Evolutionary conservation across 2,888 invertebrate species (phyloP), one percentile per base, ranked within the genome.

Genomic region (Oxyteleia sp.): DNA sequence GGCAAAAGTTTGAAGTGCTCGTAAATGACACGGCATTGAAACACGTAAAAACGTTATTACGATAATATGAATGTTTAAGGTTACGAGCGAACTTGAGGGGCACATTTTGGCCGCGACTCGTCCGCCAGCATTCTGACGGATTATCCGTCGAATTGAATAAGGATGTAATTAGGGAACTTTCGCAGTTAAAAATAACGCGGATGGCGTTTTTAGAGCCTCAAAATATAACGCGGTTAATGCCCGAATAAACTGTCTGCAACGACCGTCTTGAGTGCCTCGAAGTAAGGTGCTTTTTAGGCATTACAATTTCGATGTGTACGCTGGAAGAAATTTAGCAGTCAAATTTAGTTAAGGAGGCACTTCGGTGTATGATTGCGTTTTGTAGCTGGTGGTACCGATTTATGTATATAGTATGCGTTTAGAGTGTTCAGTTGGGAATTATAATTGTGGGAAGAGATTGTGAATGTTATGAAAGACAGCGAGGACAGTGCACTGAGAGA

Each of bases 11-110:
- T 41, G 16, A 26, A 61, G 41, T 51, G 47, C 68, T 45, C 69
- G 43, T 57, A 69, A 69, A 47, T 35, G 57, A 57, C 53, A 18
- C 47, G 35, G 13, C 43, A 53, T 57, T 49, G 47, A 47, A 20
- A 47, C 41, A 35, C 63, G 43, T 63, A 61, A 74, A 63, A 74
- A 74, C 26, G 43, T 43, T 53, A 51, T 61, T 61, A 57, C 49
- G 41, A 69, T 66, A 53, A 53, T 53, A 53, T 51, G 47, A 68
- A 68, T 68, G 53, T 41, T 41, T 68, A 38, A 16, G 26, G 29
- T 68, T 41, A 68, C 68, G 64, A 35, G 47, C 47, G 2, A 63
- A 63, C 63, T 63, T 63, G 43, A 5, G 7, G n/a, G 7, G 11
- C 15, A 7, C 15, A 61, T 26, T 45, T 43, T 4, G 63, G 13